These are phyloP conservation scores for Poeciliopsis presidionis DNA, from an alignment of 2,797 vertebrate genomes.

Conservation along the genomic window DNA sequence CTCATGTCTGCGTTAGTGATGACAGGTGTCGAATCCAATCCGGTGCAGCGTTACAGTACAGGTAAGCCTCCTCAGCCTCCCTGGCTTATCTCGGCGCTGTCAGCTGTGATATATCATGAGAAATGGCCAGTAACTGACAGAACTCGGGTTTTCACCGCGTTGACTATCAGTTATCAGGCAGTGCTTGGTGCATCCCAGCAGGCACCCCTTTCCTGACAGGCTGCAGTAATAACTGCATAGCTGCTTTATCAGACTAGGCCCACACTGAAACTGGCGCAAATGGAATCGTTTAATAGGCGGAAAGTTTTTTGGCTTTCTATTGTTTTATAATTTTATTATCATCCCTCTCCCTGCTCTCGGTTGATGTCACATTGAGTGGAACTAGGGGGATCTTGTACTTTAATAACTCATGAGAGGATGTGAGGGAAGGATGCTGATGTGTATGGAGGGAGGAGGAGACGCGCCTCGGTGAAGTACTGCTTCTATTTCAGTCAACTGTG, in stretches of 20 bases:
- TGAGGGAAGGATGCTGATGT: constrained; percentile 65
- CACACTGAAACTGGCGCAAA: constrained; percentile 57
- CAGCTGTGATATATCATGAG: constrained; percentile 36
- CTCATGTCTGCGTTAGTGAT: constrained; percentile 45
- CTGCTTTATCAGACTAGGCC: constrained; percentile 56
- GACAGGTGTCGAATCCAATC: constrained; percentile 53
- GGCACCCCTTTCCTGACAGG: constrained; percentile 32
- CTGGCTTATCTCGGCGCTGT: constrained; percentile 41
- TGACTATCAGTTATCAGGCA: constrained; percentile 43
- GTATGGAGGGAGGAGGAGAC: constrained; percentile 46
- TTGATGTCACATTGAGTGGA: constrained; percentile 67
- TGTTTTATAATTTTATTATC: constrained; percentile 58
- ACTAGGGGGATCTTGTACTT: constrained; percentile 55
- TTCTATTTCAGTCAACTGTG: constrained; percentile 57
- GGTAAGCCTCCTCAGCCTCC: constrained; percentile 16
- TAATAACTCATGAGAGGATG: constrained; percentile 70
- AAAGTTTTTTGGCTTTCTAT: constrained; percentile 49
- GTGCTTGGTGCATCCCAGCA: constrained; percentile 28
- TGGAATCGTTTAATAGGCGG: constrained; percentile 70
- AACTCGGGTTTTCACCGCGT: constrained; percentile 29
- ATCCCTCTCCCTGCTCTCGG: constrained; percentile 9
- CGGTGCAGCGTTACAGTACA: constrained; percentile 12
- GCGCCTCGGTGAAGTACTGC: constrained; percentile 37
- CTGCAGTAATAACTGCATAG: constrained; percentile 52
- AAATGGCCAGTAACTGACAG: constrained; percentile 43